Conservation (phyloP, 2,113 vertebrate species). For the Delphinapterus leucas region DNA sequence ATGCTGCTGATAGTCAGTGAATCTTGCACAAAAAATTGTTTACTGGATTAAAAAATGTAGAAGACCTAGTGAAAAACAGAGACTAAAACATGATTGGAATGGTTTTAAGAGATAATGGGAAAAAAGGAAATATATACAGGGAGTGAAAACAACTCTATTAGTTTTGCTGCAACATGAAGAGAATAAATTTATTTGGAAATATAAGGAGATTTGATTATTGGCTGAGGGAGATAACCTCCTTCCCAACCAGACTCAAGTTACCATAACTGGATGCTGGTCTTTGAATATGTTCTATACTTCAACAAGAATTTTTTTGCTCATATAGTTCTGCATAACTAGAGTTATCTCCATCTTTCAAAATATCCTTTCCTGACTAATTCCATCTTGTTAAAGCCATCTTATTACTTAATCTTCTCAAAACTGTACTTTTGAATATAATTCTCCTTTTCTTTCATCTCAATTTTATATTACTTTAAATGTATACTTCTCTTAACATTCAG, state of each 20-base stretch:
- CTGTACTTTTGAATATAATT: neutral
- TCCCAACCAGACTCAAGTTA: neutral
- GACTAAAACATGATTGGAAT: neutral
- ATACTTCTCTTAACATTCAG: neutral
- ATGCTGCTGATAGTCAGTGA: neutral
- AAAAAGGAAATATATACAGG: neutral
- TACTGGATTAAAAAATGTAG: neutral
- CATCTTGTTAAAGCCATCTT: neutral
- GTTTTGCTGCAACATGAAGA: neutral
- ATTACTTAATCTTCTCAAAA: neutral
- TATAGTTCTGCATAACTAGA: neutral
- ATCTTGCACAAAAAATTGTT: neutral
- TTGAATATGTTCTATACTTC: neutral
- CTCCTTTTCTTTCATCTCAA: neutral
- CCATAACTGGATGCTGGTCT: neutral
- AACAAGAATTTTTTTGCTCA: neutral
- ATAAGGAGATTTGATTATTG: neutral
- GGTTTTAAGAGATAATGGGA: neutral
- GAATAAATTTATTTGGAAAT: neutral
- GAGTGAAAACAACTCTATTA: neutral
- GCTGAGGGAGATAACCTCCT: neutral
- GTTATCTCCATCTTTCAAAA: neutral
- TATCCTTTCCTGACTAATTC: neutral
- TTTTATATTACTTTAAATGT: neutral
- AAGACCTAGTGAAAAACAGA: neutral